Evolutionary conservation across 1,140 invertebrate genomes (phyloP), one percentile per base, ranked within the genome.

Genomic region (Lepidurus packardi): DNA sequence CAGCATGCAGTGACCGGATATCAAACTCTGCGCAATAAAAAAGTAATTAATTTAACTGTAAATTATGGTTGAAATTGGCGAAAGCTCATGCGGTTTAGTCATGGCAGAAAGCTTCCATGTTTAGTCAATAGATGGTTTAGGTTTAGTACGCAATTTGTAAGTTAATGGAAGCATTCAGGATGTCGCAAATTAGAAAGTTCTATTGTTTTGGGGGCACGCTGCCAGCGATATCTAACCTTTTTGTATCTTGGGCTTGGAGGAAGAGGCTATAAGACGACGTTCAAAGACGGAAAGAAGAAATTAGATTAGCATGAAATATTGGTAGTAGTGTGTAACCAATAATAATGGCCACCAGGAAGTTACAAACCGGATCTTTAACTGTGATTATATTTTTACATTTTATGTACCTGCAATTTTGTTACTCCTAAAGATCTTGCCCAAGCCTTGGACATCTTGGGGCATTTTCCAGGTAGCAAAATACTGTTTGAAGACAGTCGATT

Each of bases 381-480:
- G 53, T 8, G 1, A 16, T 16, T 65, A 9, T 21, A 65, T n/a
- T 65, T 21, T 16, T 65, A 13, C 7, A n/a, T 21, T n/a, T 65
- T 21, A 4, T 65, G 7, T 65, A 65, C 53, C 53, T 65, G 53
- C 53, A 65, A 65, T 65, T 65, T 65, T 65, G 21, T 65, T 65
- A 9, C 21, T 9, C 53, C 53, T 65, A 21, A 65, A 83, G 73
- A 84, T 80, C 77, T 83, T 81, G 34, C 84, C 85, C 45, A 85
- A 80, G 10, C 84, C 83, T 75, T 82, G 79, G 0, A 86, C 84
- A 85, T 90, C 89, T 80, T 89, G 89, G 45, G 83, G 83, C 81
- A 92, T 91, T 76, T 89, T 88, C 92, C 92, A 94, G 0, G 89
- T 89, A 42, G 86, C 84, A 84, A 94, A 94, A 83, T 92, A 93